Evolutionary conservation across 2,113 vertebrate species (phyloP).

Genomic region (Columbina picui): DNA sequence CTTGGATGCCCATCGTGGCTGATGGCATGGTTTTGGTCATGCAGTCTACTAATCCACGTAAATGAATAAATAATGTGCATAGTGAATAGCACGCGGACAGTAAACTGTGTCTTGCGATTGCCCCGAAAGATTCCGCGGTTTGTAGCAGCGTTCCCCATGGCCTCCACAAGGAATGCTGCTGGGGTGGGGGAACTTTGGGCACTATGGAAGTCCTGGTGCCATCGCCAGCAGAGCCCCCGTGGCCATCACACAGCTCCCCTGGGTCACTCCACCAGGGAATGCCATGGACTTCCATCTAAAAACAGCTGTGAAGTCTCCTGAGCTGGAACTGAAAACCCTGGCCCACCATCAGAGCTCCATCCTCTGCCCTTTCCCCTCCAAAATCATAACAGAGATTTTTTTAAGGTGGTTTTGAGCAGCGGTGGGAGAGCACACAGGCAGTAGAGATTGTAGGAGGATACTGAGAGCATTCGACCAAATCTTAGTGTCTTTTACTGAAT

Average conservation of each 20-base stretch:
- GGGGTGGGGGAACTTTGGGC: neutral
- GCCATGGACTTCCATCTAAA: neutral
- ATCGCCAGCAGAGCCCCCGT: neutral
- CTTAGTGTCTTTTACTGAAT: neutral
- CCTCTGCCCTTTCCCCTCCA: neutral
- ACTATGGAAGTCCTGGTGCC: neutral
- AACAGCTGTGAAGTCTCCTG: neutral
- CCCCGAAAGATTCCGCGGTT: neutral
- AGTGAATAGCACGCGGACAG: neutral
- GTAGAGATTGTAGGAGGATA: neutral
- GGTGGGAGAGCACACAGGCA: neutral
- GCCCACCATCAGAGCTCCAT: neutral
- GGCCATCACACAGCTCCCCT: neutral
- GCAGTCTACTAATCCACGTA: constrained; percentile 46
- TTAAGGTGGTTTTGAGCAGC: constrained; percentile 17
- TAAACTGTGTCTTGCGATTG: neutral
- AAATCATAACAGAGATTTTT: neutral
- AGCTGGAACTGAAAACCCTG: neutral
- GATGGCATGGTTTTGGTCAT: constrained; percentile 25
- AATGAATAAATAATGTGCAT: constrained; percentile 49
- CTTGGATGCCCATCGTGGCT: neutral
- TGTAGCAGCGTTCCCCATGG: neutral
- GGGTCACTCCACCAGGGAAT: neutral
- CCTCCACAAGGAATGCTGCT: neutral
- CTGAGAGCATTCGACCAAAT: neutral